Evolutionary conservation across 2,113 vertebrate genomes (phyloP).

Genomic region (Calypte anna): DNA sequence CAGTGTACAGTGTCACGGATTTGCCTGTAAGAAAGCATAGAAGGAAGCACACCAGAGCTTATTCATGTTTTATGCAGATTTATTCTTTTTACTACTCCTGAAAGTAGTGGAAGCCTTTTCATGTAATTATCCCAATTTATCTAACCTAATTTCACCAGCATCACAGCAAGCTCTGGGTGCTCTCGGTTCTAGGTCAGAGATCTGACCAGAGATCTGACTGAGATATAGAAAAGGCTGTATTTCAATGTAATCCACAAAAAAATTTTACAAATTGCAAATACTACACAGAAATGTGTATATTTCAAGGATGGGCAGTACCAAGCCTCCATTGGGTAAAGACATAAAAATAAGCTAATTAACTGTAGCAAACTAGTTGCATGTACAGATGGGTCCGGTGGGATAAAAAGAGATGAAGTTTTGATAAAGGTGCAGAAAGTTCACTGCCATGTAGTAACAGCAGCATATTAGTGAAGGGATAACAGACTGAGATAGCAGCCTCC

Average conservation of each 20-base stretch:
- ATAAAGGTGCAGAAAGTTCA: background rate
- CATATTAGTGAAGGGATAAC: background rate
- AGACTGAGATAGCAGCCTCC: background rate
- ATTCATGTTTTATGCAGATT: background rate
- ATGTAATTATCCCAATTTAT: background rate
- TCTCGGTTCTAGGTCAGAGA: background rate
- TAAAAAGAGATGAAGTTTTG: background rate
- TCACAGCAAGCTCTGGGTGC: background rate
- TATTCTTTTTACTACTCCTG: background rate
- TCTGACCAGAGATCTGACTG: background rate
- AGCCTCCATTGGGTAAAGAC: background rate
- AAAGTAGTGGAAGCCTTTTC: background rate
- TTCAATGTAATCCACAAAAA: background rate
- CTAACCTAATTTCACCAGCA: background rate
- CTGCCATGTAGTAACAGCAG: background rate
- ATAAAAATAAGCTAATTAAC: background rate
- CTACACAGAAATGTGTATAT: background rate
- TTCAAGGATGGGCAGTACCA: background rate
- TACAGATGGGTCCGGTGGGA: background rate
- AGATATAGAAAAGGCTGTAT: background rate
- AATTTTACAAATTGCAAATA: background rate
- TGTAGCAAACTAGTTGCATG: background rate
- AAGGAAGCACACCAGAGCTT: background rate
- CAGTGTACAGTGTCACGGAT: slow-evolving; percentile 97
- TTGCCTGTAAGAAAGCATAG: slow-evolving; percentile 79